Evolutionary conservation across 2,797 vertebrate species (phyloP).

Genomic region (Typhlichthys eigenmanni): DNA sequence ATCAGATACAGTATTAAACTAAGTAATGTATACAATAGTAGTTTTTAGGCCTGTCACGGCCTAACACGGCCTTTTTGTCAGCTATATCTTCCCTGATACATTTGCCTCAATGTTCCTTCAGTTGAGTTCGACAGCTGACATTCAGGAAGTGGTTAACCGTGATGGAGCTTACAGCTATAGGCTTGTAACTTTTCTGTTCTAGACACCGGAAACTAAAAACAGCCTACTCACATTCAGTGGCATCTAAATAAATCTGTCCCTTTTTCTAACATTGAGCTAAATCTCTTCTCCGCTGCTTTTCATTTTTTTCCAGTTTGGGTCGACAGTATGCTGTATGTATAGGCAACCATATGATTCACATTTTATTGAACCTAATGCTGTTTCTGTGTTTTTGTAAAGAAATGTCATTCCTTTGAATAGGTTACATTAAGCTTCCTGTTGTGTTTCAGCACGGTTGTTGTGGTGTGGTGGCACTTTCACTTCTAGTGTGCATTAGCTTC

Average conservation of each 20-base stretch:
- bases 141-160: constrained; percentile 66
- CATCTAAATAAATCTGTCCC: constrained; percentile 1
- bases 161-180: constrained; percentile 33
- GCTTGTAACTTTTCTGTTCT: constrained; percentile 16
- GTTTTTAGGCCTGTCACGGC: too few relatives aligned
- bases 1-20: too few relatives aligned
- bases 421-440: neutral
- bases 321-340: neutral
- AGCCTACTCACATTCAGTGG: constrained; percentile 17
- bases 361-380: too few relatives aligned
- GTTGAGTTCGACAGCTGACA: constrained; percentile 15
- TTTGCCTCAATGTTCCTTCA: neutral
- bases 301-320: neutral
- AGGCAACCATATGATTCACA: neutral
- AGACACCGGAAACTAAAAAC: constrained; percentile 48
- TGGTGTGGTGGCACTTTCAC: neutral
- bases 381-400: neutral
- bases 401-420: neutral
- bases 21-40: too few relatives aligned
- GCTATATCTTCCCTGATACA: constrained; percentile 1
- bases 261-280: neutral
- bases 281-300: constrained; percentile 7
- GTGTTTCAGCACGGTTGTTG: neutral
- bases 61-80: neutral
- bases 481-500: too few relatives aligned